Evolutionary conservation across 2,797 vertebrate genomes (phyloP).

Genomic region (Bradypodion ventrale): DNA sequence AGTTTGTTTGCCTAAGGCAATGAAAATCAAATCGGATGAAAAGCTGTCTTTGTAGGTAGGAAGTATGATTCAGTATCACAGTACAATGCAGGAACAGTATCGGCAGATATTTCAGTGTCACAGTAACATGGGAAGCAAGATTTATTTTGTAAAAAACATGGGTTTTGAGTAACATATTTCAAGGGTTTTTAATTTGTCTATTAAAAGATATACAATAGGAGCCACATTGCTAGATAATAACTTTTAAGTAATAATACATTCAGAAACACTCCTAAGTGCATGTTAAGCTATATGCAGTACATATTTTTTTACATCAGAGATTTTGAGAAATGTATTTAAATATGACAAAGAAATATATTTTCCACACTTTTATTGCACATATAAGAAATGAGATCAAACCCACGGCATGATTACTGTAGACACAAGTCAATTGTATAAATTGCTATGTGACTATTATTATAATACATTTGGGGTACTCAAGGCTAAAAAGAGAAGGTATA

Average conservation of each 20-base stretch:
- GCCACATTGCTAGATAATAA: no score
- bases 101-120: slow-evolving; percentile 47
- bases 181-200: no score
- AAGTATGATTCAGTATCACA: slow-evolving; percentile 65
- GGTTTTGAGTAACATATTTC: no score
- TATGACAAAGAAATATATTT: slow-evolving; percentile 9
- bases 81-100: slow-evolving; percentile 52
- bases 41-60: slow-evolving; percentile 67
- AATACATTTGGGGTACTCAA: not conserved
- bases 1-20: slow-evolving; percentile 74
- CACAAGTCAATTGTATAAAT: not conserved
- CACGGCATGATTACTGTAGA: not conserved
- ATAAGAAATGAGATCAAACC: not conserved
- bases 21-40: slow-evolving; percentile 76
- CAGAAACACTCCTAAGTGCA: slow-evolving; percentile 32
- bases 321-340: not conserved
- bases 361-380: slow-evolving; percentile 14
- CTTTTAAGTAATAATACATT: not conserved
- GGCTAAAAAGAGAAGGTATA: not conserved
- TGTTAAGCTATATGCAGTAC: not conserved
- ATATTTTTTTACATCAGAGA: not conserved
- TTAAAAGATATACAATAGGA: no score
- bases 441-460: not conserved
- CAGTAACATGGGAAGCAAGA: slow-evolving; percentile 44
- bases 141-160: no score